Conservation (phyloP, 2,888 invertebrate species). For the Ellobium chinense region DNA sequence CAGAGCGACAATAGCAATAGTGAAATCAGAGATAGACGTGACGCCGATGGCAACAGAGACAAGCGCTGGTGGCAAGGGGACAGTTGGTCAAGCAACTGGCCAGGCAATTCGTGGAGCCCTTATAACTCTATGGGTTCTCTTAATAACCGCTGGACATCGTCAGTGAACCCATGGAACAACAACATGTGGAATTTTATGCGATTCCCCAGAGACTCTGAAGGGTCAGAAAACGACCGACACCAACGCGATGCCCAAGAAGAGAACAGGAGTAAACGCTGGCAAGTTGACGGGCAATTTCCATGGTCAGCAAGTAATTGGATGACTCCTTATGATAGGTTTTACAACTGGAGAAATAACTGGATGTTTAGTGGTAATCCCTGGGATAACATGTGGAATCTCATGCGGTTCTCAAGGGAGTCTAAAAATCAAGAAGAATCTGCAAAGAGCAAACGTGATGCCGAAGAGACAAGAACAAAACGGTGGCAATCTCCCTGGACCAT, state of each 20-base stretch:
- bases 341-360: not conserved
- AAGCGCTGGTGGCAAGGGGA: not conserved
- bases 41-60: not conserved
- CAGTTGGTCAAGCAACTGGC: not conserved
- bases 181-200: conserved; percentile 7
- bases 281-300: not conserved
- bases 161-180: not conserved
- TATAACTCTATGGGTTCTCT: not conserved
- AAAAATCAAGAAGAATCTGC: too few relatives aligned
- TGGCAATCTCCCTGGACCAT: too few relatives aligned
- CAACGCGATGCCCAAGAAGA: not conserved
- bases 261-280: conserved; percentile 1
- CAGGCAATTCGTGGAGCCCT: not conserved
- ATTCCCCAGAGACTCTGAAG: not conserved
- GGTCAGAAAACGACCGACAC: not conserved
- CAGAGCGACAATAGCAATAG: not conserved
- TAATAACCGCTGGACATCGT: not conserved
- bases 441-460: too few relatives aligned
- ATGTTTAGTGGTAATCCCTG: too few relatives aligned
- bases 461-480: too few relatives aligned
- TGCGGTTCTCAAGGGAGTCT: not conserved
- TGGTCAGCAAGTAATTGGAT: not conserved
- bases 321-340: not conserved
- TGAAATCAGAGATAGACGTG: not conserved
- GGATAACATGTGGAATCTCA: not conserved